phyloP scores from a whole-genome alignment of 2,797 vertebrate genomes.

The Ateles fusciceps region DNA sequence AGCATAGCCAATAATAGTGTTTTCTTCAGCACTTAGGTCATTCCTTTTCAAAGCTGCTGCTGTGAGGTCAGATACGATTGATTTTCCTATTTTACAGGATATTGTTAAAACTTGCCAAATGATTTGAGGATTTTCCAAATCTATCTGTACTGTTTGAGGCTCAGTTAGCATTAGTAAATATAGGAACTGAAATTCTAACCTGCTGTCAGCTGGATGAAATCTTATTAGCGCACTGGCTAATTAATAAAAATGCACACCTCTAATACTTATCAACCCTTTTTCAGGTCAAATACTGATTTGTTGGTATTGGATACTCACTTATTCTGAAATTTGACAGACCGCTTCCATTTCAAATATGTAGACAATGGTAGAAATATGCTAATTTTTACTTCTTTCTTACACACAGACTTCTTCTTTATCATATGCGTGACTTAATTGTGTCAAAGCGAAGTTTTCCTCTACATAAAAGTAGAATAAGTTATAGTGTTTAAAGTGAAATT shows the following conservation, averaged over 20 bases:
- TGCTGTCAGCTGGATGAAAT: background rate
- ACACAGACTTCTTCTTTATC: background rate
- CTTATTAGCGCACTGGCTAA: background rate
- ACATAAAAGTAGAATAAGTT: background rate
- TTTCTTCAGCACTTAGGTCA: background rate
- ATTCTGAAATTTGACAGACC: background rate
- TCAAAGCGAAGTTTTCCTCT: background rate
- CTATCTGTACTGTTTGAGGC: background rate
- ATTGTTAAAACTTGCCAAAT: too few relatives aligned
- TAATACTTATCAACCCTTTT: background rate
- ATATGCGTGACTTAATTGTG: background rate
- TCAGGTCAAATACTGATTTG: background rate
- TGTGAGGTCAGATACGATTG: background rate
- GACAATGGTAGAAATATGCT: background rate
- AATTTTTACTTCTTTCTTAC: background rate
- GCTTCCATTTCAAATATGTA: background rate
- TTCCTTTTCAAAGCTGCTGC: background rate
- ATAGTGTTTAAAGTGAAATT: background rate
- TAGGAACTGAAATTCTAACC: background rate
- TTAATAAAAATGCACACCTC: background rate
- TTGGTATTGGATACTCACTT: background rate
- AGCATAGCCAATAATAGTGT: accelerated
- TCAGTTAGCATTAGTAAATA: background rate
- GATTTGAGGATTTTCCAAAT: background rate
- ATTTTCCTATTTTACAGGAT: background rate